Conservation (phyloP, 2,888 invertebrate species). For the Branchipolynoe longqiensis region DNA sequence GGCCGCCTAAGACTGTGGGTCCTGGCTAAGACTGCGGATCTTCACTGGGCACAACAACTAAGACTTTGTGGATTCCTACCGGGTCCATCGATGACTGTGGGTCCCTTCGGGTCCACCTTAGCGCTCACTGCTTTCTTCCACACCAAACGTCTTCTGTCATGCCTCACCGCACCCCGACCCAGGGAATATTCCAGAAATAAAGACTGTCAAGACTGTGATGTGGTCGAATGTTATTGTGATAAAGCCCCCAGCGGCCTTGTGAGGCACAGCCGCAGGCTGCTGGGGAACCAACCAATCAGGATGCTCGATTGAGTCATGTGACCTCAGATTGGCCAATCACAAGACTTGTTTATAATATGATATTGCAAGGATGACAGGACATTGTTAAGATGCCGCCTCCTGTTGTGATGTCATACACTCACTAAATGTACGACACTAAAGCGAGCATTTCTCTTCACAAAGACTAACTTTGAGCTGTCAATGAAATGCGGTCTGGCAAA, state of each 20-base stretch:
- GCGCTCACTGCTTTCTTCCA: too few relatives aligned
- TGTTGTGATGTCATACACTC: constrained; percentile 10
- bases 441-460: background rate
- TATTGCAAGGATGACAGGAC: constrained; percentile 3
- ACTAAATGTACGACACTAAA: background rate
- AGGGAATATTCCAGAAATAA: constrained; percentile 30
- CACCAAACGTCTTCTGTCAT: too few relatives aligned
- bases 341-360: constrained; percentile 51
- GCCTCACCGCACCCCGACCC: background rate
- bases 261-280: background rate
- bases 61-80: too few relatives aligned
- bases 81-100: too few relatives aligned
- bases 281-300: constrained; percentile 40
- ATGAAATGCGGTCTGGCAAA: too few relatives aligned
- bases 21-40: too few relatives aligned
- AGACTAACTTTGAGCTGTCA: too few relatives aligned
- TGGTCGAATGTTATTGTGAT: constrained; percentile 20
- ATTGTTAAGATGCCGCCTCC: background rate
- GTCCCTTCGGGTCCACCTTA: too few relatives aligned
- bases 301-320: constrained; percentile 46
- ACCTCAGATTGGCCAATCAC: constrained; percentile 54
- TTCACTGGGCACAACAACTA: too few relatives aligned
- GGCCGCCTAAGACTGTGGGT: too few relatives aligned
- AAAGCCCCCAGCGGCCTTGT: background rate
- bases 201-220: constrained; percentile 37